Evolutionary conservation across 2,113 vertebrate species (phyloP).

Genomic region (Sylvia atricapilla): DNA sequence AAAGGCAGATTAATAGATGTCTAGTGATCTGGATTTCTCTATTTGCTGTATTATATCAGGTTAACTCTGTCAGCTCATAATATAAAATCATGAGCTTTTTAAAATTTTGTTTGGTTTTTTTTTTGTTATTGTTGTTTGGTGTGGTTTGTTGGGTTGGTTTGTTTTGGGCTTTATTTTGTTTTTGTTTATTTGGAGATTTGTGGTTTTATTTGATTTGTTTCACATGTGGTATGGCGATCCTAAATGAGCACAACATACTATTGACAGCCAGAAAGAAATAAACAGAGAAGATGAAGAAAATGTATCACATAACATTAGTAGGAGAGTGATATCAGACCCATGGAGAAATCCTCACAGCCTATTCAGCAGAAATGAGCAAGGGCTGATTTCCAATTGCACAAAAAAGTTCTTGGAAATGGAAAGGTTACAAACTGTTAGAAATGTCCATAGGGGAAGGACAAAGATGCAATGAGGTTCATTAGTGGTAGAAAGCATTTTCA

Average conservation of each 20-base stretch:
- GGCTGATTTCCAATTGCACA: neutral
- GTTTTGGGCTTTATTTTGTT: neutral
- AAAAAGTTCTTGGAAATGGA: neutral
- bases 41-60: neutral
- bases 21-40: neutral
- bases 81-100: neutral
- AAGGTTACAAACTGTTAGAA: neutral
- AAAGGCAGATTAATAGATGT: neutral
- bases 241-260: neutral
- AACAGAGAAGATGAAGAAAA: neutral
- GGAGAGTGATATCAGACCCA: neutral
- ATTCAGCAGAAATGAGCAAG: neutral
- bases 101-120: rapidly evolving
- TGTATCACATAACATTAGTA: neutral
- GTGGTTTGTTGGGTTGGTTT: neutral
- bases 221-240: neutral
- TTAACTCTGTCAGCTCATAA: neutral
- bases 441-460: neutral
- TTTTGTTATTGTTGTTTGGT: neutral
- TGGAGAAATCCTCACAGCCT: neutral
- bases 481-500: neutral
- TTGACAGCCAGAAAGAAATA: neutral
- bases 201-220: neutral
- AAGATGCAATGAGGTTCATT: neutral
- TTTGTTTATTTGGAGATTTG: neutral